phyloP scores from a whole-genome alignment of 2,888 invertebrate genomes.

The Iselma pallidipennis region DNA sequence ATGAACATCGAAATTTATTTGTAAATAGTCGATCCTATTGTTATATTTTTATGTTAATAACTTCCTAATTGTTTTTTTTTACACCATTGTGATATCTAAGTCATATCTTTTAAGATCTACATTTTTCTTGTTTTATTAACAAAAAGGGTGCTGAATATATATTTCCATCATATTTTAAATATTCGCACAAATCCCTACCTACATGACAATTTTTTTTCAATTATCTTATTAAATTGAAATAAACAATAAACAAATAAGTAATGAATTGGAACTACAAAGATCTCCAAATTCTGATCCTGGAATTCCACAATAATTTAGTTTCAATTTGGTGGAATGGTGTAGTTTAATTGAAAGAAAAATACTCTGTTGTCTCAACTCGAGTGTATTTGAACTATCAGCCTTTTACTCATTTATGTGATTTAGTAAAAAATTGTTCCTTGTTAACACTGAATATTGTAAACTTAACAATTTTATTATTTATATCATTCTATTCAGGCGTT shows the following conservation, averaged over 20 bases:
- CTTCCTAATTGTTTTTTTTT: constrained; percentile 15
- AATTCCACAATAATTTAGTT: not conserved
- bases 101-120: constrained; percentile 21
- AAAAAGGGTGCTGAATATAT: too few relatives aligned
- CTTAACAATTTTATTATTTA: not conserved
- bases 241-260: too few relatives aligned
- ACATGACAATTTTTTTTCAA: not conserved
- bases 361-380: not conserved
- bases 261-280: too few relatives aligned
- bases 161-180: not conserved
- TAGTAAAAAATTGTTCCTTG: not conserved
- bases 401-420: not conserved
- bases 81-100: constrained; percentile 25
- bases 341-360: not conserved
- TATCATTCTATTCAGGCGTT: too few relatives aligned
- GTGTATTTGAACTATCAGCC: not conserved
- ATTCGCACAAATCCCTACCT: not conserved
- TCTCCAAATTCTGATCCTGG: not conserved
- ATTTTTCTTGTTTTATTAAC: too few relatives aligned
- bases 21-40: not conserved
- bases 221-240: too few relatives aligned
- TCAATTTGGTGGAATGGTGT: not conserved
- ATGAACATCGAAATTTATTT: not conserved
- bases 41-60: constrained; percentile 11
- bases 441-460: not conserved